Conservation (phyloP, 2,113 vertebrate species). For the Prinia subflava region DNA sequence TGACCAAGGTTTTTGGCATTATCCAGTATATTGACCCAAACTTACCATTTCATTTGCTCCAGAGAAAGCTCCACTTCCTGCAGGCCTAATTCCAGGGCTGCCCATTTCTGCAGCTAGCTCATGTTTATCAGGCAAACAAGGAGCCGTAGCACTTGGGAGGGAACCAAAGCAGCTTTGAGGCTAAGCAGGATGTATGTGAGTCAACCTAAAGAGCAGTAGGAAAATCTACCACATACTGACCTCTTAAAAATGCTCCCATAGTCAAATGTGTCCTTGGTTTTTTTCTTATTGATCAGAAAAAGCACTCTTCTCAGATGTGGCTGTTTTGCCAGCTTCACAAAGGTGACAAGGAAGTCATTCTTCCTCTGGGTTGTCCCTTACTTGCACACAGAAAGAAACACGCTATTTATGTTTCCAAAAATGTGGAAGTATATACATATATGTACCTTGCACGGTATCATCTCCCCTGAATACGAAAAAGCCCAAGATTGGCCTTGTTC, state of each 20-base stretch:
- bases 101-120: background rate
- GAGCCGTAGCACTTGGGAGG: background rate
- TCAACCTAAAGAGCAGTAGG: background rate
- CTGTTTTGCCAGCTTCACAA: background rate
- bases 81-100: background rate
- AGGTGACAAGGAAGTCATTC: background rate
- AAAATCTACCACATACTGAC: background rate
- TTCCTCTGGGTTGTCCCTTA: background rate
- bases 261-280: background rate
- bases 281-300: background rate
- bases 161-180: background rate
- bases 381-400: background rate
- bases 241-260: background rate
- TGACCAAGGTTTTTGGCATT: background rate
- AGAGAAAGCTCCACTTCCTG: background rate
- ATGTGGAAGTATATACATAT: background rate
- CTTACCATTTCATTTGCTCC: background rate
- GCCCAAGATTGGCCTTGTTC: constrained; percentile 48
- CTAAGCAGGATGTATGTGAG: background rate
- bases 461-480: background rate
- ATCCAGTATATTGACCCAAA: background rate
- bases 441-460: background rate
- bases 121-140: background rate
- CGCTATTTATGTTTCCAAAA: background rate
- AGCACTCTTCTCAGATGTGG: background rate